phyloP scores from a whole-genome alignment of 1,140 invertebrate species.

The Drosophila obscura region DNA sequence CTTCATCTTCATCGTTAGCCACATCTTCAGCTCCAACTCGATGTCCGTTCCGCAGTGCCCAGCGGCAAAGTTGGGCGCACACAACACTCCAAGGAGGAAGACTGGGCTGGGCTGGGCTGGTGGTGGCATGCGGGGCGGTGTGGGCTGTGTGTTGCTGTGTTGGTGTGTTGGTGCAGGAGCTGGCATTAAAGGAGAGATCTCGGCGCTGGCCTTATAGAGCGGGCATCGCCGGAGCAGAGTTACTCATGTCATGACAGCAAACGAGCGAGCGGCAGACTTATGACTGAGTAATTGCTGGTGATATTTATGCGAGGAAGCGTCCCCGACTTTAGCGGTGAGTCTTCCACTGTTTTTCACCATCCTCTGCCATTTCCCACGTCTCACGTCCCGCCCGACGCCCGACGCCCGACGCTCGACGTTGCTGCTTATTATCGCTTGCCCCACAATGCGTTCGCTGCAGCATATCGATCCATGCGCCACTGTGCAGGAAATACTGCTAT shows the following conservation, averaged over 20 bases:
- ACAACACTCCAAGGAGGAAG: slow-evolving; percentile 11
- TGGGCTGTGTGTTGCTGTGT: too few species aligned
- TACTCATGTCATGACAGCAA: slow-evolving; percentile 82
- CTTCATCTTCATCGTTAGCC: slow-evolving; percentile 21
- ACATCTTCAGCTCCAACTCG: slow-evolving; percentile 37
- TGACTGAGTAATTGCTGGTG: slow-evolving; percentile 83
- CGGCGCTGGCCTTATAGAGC: slow-evolving; percentile 73
- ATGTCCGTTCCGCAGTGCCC: slow-evolving; percentile 49
- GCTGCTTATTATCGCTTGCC: slow-evolving; percentile 69
- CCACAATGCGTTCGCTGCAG: slow-evolving; percentile 49
- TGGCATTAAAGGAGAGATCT: slow-evolving; percentile 64
- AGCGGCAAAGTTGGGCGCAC: slow-evolving; percentile 66
- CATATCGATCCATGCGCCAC: slow-evolving; percentile 41
- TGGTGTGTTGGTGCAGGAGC: neutral
- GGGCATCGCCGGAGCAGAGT: slow-evolving; percentile 66
- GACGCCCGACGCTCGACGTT: neutral
- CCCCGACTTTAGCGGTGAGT: slow-evolving; percentile 48
- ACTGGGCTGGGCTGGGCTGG: too few species aligned
- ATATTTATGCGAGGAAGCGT: slow-evolving; percentile 84
- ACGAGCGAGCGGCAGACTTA: slow-evolving; percentile 83
- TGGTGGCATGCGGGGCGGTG: neutral
- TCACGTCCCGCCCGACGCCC: too few species aligned
- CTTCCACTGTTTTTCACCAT: neutral
- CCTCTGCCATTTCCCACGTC: neutral
- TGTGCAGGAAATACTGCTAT: too few species aligned